Conservation (phyloP, 2,888 invertebrate genomes). For the Aleiodes leptofemur region DNA sequence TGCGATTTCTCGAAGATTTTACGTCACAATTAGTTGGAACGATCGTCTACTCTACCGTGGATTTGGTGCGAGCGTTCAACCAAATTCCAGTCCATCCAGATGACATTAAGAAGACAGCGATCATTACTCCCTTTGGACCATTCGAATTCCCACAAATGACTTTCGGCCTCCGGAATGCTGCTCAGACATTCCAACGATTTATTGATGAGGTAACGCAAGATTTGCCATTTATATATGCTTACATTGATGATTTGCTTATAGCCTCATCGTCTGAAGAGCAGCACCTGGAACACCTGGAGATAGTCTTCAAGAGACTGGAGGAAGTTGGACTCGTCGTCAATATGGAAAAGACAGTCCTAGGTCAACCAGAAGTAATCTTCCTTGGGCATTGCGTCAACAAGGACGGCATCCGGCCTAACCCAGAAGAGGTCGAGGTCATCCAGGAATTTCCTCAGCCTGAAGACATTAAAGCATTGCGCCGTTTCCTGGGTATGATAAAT, state of each 20-base stretch:
- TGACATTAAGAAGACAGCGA: conserved; percentile 29
- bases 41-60: not conserved
- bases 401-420: not conserved
- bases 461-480: not conserved
- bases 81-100: not conserved
- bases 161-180: conserved; percentile 72
- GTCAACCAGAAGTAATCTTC: conserved; percentile 29
- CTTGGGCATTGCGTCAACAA: not conserved
- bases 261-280: conserved; percentile 29
- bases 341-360: conserved; percentile 20
- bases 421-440: not conserved
- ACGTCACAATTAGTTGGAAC: not conserved
- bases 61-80: not conserved
- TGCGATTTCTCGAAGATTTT: conserved; percentile 10
- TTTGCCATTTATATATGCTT: conserved; percentile 34
- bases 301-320: conserved; percentile 18
- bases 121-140: conserved; percentile 33
- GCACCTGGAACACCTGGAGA: conserved; percentile 37
- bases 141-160: conserved; percentile 63
- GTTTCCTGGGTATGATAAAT: conserved; percentile 12
- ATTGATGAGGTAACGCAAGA: conserved; percentile 43
- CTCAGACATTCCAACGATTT: conserved; percentile 59
- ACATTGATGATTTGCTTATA: conserved; percentile 44
- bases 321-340: conserved; percentile 41
- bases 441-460: not conserved